These are phyloP conservation scores for Ceyx cyanopectus DNA, from an alignment of 2,113 vertebrate species.

Conservation along the genomic window DNA sequence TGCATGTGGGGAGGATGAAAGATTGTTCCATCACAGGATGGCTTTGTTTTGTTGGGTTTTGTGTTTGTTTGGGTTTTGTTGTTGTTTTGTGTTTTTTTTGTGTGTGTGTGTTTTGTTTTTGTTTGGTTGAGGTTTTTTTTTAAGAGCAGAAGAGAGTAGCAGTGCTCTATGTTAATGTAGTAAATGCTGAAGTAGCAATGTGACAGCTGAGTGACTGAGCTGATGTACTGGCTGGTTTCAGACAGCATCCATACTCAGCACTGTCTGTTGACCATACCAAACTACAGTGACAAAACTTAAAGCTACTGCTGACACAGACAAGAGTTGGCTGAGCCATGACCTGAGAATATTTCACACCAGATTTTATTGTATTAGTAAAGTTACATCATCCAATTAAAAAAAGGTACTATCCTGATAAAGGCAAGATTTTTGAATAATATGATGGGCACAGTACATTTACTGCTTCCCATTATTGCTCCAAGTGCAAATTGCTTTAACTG, in stretches of 20 bases:
- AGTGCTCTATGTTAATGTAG: not conserved
- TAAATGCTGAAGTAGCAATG: not conserved
- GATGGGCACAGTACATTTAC: not conserved
- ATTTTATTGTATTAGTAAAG: not conserved
- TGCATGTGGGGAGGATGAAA: not conserved
- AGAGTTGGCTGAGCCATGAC: not conserved
- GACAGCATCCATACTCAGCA: not conserved
- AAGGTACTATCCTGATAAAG: not conserved
- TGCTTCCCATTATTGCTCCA: not conserved
- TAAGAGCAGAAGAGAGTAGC: not conserved
- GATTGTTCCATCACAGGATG: not conserved
- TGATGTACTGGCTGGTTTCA: not conserved
- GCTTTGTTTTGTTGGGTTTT: not conserved
- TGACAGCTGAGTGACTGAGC: not conserved
- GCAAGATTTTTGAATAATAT: not conserved
- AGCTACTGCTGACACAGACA: not conserved
- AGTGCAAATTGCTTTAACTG: conserved; percentile 15
- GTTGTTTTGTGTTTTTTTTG: too few relatives aligned
- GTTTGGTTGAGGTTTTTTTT: not conserved
- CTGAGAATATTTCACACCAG: not conserved
- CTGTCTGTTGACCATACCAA: not conserved
- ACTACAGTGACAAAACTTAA: not conserved
- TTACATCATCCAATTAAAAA: not conserved
- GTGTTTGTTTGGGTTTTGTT: too few relatives aligned
- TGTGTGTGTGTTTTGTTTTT: too few relatives aligned